These are phyloP conservation scores for Bibio marci DNA, from an alignment of 2,888 invertebrate species.

Conservation along the genomic window DNA sequence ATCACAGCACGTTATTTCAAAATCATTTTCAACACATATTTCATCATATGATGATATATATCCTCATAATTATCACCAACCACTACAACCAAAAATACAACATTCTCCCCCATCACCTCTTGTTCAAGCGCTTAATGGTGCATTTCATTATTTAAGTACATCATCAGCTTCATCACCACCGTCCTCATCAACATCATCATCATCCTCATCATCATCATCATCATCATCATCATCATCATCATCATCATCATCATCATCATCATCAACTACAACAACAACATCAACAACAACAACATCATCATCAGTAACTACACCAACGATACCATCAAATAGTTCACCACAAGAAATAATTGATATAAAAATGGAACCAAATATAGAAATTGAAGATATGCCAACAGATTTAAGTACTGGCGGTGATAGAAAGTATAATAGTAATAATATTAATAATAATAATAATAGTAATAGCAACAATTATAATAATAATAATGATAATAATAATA, in stretches of 20 bases:
- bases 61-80: too few relatives aligned
- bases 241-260: conserved; percentile 18
- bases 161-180: conserved; percentile 12
- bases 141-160: conserved; percentile 27
- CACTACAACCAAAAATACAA: conserved; percentile 19
- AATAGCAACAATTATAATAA: too few relatives aligned
- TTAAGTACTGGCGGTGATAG: conserved; percentile 32
- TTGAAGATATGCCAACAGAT: conserved; percentile 53
- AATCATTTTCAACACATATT: too few relatives aligned
- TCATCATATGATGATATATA: too few relatives aligned
- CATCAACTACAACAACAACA: conserved; percentile 13
- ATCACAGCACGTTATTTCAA: background rate
- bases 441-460: too few relatives aligned
- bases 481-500: too few relatives aligned
- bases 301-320: background rate
- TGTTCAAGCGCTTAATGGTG: conserved; percentile 27
- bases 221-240: conserved; percentile 9
- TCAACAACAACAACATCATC: conserved; percentile 22
- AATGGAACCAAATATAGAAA: conserved; percentile 11
- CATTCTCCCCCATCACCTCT: conserved; percentile 3
- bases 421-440: conserved; percentile 1
- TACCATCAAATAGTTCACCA: too few relatives aligned
- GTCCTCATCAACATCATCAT: conserved; percentile 2
- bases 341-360: background rate
- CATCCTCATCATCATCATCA: too few relatives aligned